phyloP scores from a whole-genome alignment of 2,888 invertebrate species.

The Ischnura elegans region DNA sequence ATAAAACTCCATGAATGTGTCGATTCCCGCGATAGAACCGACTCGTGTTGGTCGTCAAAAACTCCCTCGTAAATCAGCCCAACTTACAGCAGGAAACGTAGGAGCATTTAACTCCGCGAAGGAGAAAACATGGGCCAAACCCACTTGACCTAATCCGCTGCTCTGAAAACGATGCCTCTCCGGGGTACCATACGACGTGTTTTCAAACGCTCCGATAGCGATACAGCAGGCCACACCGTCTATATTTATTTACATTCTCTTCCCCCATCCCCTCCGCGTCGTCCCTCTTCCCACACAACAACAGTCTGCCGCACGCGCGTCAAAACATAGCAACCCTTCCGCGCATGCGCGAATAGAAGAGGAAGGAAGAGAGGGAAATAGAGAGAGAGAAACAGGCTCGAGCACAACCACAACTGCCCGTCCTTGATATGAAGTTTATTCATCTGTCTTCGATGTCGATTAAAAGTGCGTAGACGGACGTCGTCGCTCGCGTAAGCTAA shows the following conservation, averaged over 20 bases:
- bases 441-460: neutral
- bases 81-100: neutral
- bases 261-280: neutral
- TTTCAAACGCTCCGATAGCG: neutral
- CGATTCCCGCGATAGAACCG: neutral
- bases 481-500: neutral
- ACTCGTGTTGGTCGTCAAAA: neutral
- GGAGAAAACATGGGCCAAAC: neutral
- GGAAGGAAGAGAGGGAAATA: neutral
- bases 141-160: neutral
- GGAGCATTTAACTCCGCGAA: neutral
- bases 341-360: slow-evolving; percentile 19
- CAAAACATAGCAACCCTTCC: slow-evolving; percentile 27
- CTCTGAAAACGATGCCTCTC: neutral
- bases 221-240: neutral
- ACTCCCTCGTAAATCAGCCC: neutral
- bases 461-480: neutral
- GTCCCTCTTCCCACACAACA: neutral
- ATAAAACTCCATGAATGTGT: too few species aligned
- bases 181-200: neutral
- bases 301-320: neutral
- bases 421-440: slow-evolving; percentile 43
- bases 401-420: neutral
- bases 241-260: slow-evolving; percentile 48
- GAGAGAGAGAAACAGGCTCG: neutral